Evolutionary conservation across 1,140 invertebrate species (phyloP).

Genomic region (Cydia pomonella): DNA sequence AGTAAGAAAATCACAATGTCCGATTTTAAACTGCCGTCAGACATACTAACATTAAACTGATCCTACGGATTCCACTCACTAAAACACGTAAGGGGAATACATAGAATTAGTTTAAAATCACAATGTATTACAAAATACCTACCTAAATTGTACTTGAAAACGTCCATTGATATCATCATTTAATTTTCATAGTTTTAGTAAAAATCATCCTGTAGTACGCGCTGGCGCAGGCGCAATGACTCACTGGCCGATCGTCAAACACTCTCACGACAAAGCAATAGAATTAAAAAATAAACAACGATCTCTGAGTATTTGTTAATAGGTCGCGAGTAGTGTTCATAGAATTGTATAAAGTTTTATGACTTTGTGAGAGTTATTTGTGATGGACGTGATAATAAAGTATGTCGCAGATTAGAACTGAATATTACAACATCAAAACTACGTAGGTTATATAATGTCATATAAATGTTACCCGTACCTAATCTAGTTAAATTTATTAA

Average conservation of each 20-base stretch:
- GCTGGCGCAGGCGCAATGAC: constrained; percentile 58
- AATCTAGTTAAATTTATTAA: no score
- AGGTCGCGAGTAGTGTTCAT: constrained; percentile 18
- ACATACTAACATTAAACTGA: no score
- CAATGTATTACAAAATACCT: no score
- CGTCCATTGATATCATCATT: constrained; percentile 23
- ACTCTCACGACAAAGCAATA: constrained; percentile 64
- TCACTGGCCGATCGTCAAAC: constrained; percentile 66
- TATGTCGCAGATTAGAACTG: neutral
- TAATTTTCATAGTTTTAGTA: neutral
- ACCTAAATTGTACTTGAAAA: constrained; percentile 28
- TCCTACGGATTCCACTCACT: no score
- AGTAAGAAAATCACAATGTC: no score
- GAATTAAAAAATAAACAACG: constrained; percentile 62
- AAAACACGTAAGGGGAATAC: no score
- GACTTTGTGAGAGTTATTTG: neutral
- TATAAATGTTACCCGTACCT: neutral
- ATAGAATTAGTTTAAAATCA: no score
- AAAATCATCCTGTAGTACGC: constrained; percentile 54
- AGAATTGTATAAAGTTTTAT: constrained; percentile 15
- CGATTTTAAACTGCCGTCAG: no score
- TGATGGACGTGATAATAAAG: neutral
- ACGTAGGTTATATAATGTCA: no score
- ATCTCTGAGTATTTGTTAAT: constrained; percentile 27
- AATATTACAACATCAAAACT: no score